phyloP scores from a whole-genome alignment of 1,140 invertebrate species.

The Drosophila repletoides region DNA sequence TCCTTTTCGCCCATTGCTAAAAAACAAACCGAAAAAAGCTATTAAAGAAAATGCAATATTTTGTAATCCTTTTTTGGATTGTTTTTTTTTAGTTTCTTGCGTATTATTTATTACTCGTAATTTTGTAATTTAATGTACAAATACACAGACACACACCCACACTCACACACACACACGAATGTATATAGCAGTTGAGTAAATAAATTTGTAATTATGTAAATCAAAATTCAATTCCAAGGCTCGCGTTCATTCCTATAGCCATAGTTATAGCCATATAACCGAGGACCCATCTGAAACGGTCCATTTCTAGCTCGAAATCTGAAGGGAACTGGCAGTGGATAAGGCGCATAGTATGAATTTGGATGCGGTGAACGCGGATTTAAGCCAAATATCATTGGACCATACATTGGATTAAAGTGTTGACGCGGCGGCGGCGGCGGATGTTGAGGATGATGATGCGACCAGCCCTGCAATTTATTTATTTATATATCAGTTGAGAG shows the following conservation, averaged over 20 bases:
- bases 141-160: no score
- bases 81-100: constrained; percentile 56
- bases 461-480: constrained; percentile 55
- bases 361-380: constrained; percentile 4
- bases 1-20: background rate
- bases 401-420: constrained; percentile 27
- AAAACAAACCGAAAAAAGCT: background rate
- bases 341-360: background rate
- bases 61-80: no score
- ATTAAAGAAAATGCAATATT: constrained; percentile 65
- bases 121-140: constrained; percentile 69
- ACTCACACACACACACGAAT: constrained; percentile 68
- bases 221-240: constrained; percentile 26
- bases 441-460: no score
- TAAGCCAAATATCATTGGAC: constrained; percentile 23
- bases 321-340: background rate
- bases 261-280: background rate
- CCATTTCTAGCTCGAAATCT: constrained; percentile 10
- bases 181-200: constrained; percentile 65
- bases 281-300: background rate
- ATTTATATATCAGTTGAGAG: no score
- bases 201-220: constrained; percentile 72
- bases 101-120: constrained; percentile 69
- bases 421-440: no score
- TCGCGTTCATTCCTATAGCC: constrained; percentile 33